These are phyloP conservation scores for Poeciliopsis paucimaculata DNA, from an alignment of 2,797 vertebrate species.

Conservation along the genomic window DNA sequence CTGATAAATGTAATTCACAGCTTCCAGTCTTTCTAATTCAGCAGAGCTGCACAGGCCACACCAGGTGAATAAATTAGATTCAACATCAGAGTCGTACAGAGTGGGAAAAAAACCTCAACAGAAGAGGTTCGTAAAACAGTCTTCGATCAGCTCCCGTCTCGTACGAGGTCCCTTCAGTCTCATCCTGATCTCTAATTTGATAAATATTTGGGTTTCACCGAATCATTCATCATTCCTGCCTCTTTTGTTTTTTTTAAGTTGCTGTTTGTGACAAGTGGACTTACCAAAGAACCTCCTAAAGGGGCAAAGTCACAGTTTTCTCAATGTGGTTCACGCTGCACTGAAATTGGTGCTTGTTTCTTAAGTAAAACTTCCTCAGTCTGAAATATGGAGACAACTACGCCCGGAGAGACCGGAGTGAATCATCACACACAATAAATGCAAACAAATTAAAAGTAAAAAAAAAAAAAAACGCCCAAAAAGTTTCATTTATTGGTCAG, in stretches of 20 bases:
- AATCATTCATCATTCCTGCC: slow-evolving; percentile 26
- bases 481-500: background rate
- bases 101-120: slow-evolving; percentile 26
- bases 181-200: slow-evolving; percentile 30
- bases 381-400: slow-evolving; percentile 9
- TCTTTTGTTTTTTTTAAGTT: slow-evolving; percentile 32
- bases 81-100: slow-evolving; percentile 27
- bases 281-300: slow-evolving; percentile 30
- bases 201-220: slow-evolving; percentile 29
- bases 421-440: slow-evolving; percentile 18
- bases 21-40: slow-evolving; percentile 64
- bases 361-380: background rate
- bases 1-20: slow-evolving; percentile 72
- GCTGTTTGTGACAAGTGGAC: slow-evolving; percentile 43
- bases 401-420: background rate
- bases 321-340: slow-evolving; percentile 27
- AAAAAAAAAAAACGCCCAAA: background rate
- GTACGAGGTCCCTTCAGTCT: slow-evolving; percentile 26
- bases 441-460: background rate
- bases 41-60: slow-evolving; percentile 34
- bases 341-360: slow-evolving; percentile 7
- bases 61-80: slow-evolving; percentile 64
- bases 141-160: slow-evolving; percentile 49
- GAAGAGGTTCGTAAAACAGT: slow-evolving; percentile 49
- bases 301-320: slow-evolving; percentile 31